Base-by-base conservation (phyloP, 2,888 invertebrate genomes). In the Altica lythri region DNA sequence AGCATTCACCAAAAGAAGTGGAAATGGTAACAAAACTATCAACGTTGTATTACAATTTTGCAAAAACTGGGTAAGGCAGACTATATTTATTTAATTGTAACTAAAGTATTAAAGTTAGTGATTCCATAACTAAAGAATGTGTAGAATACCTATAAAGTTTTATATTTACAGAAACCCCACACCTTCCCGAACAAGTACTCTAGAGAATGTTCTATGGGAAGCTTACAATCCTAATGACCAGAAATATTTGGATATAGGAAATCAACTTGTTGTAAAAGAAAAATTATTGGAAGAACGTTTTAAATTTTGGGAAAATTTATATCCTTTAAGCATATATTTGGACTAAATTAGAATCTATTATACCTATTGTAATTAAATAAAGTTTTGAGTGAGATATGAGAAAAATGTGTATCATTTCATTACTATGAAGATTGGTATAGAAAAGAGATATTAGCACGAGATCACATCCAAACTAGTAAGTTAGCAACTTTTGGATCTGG, bases 21-120 rank as follows among this genome's bases (percentile, higher is more conserved):
- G 61, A 68, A 22, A 75, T 76, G 53, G 74, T 81, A 1, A 68
- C 74, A 8, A 72, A 74, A 17, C 67, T 78, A 62, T 78, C 78
- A 0, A 65, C 71, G 0, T 70, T 81, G 54, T 78, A 80, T 71
- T 66, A 74, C 9, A 76, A 76, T 57, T 82, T 82, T 63, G 75
- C 73, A 5, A 70, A 66, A 66, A 72, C 69, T 52, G 79, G 79
- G 77, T 77, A 68, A 67, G 61, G 53, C 42, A 30, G 8, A 4
- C 44, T 30, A n/a, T n/a, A n/a, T n/a, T n/a, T n/a, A n/a, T n/a
- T n/a, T n/a, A n/a, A n/a, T n/a, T n/a, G n/a, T n/a, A n/a, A n/a
- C n/a, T n/a, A n/a, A n/a, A n/a, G n/a, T n/a, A n/a, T n/a, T n/a
- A n/a, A n/a, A n/a, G n/a, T n/a, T n/a, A n/a, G n/a, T n/a, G n/a